Evolutionary conservation across 2,797 vertebrate species (phyloP).

Genomic region (Pseudochirops corinnae): DNA sequence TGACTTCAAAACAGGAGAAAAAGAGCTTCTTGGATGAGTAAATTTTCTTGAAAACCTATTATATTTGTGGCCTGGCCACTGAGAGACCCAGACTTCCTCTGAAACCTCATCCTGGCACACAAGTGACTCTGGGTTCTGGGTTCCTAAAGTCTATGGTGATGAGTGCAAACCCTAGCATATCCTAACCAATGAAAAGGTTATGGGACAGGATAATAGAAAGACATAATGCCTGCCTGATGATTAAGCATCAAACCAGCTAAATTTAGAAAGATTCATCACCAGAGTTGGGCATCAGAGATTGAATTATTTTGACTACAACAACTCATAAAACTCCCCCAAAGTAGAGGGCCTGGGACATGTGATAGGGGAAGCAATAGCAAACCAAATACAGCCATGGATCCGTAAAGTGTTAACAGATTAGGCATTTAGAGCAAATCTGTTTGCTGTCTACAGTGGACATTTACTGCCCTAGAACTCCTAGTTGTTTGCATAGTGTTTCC

Average conservation of each 20-base stretch:
- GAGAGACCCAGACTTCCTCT: not conserved
- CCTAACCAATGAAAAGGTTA: not conserved
- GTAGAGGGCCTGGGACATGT: not conserved
- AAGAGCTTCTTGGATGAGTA: not conserved
- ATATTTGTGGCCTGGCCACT: not conserved
- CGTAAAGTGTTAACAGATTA: not conserved
- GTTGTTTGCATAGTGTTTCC: not conserved
- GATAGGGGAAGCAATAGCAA: not conserved
- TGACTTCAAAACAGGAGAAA: constrained; percentile 7
- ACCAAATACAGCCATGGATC: not conserved
- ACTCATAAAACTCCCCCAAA: not conserved
- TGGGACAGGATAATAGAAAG: not conserved
- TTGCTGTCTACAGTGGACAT: not conserved
- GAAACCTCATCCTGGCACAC: not conserved
- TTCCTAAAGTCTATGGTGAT: not conserved
- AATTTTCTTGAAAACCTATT: constrained; percentile 8
- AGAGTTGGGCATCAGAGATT: not conserved
- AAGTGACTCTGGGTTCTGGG: not conserved
- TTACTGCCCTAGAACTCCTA: not conserved
- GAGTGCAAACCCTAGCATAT: not conserved
- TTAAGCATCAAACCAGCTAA: not conserved
- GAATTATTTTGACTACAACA: not conserved
- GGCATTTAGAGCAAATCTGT: not conserved
- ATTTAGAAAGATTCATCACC: not conserved
- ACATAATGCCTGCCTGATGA: not conserved